Conservation (phyloP, 2,113 vertebrate species). For the Hystrix cristata region DNA sequence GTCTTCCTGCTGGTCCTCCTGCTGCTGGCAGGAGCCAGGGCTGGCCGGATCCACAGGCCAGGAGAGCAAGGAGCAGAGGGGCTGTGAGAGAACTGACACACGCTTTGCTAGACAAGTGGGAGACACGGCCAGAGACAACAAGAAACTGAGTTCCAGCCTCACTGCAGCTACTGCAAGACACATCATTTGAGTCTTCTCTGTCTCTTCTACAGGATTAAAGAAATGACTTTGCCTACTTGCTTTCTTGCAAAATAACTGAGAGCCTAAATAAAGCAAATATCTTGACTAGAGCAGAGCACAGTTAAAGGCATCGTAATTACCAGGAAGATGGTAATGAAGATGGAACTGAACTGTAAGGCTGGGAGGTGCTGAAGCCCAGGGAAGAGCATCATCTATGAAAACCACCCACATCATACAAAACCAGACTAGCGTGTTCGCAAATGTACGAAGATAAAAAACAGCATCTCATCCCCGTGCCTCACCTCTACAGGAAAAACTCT, state of each 20-base stretch:
- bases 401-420: background rate
- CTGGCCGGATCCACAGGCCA: background rate
- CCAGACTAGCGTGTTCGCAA: background rate
- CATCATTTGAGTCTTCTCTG: background rate
- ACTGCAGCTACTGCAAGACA: background rate
- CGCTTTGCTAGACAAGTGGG: background rate
- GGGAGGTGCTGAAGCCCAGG: background rate
- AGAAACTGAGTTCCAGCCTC: background rate
- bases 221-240: background rate
- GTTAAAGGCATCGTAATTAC: background rate
- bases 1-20: background rate
- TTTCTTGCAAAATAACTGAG: background rate
- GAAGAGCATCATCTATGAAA: background rate
- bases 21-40: background rate
- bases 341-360: background rate
- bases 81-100: background rate
- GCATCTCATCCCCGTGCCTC: background rate
- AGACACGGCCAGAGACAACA: background rate
- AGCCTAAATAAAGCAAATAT: background rate
- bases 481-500: background rate
- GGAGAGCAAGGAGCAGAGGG: background rate
- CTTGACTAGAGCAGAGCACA: background rate
- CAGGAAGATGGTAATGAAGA: background rate
- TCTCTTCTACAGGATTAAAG: background rate
- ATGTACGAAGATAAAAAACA: background rate